Conservation (phyloP, 2,797 vertebrate genomes). For the Galago senegalensis region DNA sequence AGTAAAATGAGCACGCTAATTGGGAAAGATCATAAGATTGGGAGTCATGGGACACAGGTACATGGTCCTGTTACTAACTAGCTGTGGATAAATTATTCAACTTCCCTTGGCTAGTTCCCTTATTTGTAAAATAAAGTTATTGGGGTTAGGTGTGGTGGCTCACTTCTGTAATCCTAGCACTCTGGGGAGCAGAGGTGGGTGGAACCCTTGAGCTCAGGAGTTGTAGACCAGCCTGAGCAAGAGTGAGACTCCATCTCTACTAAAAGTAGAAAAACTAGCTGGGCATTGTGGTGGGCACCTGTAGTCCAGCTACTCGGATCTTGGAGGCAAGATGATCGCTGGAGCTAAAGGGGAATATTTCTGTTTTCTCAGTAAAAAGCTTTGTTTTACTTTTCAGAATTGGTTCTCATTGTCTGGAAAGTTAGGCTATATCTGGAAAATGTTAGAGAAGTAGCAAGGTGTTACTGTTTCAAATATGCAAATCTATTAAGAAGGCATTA, state of each 20-base stretch:
- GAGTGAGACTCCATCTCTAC: no score
- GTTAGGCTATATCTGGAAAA: conserved; percentile 38
- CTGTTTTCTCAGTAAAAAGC: neutral
- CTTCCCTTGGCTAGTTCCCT: neutral
- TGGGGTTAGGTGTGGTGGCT: no score
- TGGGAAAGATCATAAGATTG: neutral
- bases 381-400: conserved; percentile 42
- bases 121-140: conserved; percentile 13
- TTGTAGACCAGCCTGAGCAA: no score
- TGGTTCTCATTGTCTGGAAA: conserved; percentile 31
- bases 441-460: neutral
- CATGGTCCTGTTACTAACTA: neutral
- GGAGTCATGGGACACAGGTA: neutral
- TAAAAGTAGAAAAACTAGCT: no score
- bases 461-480: conserved; percentile 36
- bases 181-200: no score
- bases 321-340: no score
- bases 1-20: neutral
- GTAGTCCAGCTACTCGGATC: no score
- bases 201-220: no score
- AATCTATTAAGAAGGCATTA: conserved; percentile 36
- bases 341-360: neutral
- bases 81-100: neutral
- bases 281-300: no score
- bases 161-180: no score